A percentile compares a stretch with the other conserved stretches of the same genome.
These are phyloP conservation scores for Hestina assimilis DNA, from an alignment of 1,140 invertebrate species.

Conservation along the genomic window DNA sequence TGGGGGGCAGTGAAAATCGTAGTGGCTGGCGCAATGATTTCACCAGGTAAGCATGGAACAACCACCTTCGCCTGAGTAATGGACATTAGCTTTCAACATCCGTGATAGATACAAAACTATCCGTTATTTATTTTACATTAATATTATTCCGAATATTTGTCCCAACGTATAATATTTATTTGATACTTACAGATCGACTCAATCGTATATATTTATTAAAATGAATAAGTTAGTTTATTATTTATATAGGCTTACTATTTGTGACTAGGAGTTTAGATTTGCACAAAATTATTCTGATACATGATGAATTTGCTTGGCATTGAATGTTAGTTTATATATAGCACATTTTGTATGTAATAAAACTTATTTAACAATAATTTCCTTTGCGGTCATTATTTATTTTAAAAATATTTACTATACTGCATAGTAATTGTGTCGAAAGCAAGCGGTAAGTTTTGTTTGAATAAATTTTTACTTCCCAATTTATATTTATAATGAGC, in stretches of 20 bases:
- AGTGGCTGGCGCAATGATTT: slow-evolving; percentile 70
- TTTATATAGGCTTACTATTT: not conserved
- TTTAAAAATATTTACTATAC: not conserved
- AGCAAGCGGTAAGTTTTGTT: slow-evolving; percentile 5
- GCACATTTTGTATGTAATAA: slow-evolving; percentile 4
- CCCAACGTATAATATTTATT: too few relatives aligned
- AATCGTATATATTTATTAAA: too few relatives aligned
- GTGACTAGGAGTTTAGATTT: not conserved
- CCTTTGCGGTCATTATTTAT: not conserved
- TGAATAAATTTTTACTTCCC: slow-evolving; percentile 2
- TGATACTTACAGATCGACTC: too few relatives aligned
- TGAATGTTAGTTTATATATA: slow-evolving; percentile 17
- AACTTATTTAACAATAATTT: not conserved
- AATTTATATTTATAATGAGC: slow-evolving; percentile 28
- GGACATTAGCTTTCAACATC: too few relatives aligned
- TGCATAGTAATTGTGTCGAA: not conserved
- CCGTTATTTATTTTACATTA: too few relatives aligned
- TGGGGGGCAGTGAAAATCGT: slow-evolving; percentile 53
- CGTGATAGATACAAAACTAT: too few relatives aligned
- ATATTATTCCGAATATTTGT: too few relatives aligned
- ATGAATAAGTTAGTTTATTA: not conserved
- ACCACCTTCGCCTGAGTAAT: not conserved
- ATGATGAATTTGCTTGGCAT: not conserved
- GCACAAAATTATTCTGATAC: not conserved
- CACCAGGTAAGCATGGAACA: slow-evolving; percentile 51